Evolutionary conservation across 2,113 vertebrate species (phyloP).

Genomic region (Ictalurus furcatus): DNA sequence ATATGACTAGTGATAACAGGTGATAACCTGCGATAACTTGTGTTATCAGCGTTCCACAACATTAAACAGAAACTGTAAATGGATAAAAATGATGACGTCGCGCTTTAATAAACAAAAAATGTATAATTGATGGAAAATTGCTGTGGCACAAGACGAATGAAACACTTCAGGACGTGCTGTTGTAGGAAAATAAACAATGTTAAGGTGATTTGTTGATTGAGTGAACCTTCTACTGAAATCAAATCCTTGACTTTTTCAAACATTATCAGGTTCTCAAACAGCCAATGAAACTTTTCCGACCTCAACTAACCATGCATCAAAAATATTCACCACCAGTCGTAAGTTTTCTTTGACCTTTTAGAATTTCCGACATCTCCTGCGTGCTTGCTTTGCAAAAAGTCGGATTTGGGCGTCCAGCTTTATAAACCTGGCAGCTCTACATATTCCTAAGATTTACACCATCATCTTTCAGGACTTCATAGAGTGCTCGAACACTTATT

Average conservation of each 20-base stretch:
- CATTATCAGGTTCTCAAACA: background rate
- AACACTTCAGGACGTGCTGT: background rate
- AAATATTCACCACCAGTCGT: background rate
- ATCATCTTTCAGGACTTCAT: background rate
- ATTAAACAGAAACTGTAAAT: background rate
- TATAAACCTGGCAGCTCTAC: background rate
- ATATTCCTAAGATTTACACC: constrained; percentile 24
- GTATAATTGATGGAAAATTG: background rate
- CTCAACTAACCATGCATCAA: background rate
- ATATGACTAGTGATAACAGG: background rate
- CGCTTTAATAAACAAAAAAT: background rate
- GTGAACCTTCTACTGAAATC: background rate
- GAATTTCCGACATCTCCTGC: background rate
- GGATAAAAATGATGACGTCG: background rate
- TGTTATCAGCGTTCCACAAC: background rate
- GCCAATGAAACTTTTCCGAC: background rate
- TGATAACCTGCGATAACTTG: background rate
- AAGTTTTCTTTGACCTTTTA: background rate
- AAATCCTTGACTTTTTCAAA: background rate
- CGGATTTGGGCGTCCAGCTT: background rate
- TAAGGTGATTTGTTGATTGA: background rate
- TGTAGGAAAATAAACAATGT: background rate
- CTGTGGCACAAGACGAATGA: background rate
- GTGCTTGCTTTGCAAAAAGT: constrained; percentile 12
- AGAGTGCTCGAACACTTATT: constrained; percentile 14